Percentiles rank a stretch among this genome's conserved stretches.
Conservation (phyloP, 2,888 invertebrate species). For the Melinopterus prodromus region DNA sequence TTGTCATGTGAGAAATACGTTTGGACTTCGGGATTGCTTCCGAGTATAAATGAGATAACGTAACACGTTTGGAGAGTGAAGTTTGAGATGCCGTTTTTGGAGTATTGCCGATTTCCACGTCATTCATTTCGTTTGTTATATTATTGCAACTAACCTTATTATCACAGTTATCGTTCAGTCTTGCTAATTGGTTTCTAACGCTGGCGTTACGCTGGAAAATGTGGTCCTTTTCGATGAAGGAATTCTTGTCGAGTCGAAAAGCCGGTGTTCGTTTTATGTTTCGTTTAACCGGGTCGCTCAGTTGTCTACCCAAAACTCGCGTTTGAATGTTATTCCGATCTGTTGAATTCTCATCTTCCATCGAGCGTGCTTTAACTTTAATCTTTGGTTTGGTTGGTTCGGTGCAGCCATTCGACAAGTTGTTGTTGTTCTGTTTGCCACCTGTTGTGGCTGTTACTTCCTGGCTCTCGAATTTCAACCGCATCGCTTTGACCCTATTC, state of each 20-base stretch:
- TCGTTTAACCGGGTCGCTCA: slow-evolving; percentile 59
- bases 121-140: background rate
- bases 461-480: slow-evolving; percentile 68
- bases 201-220: slow-evolving; percentile 34
- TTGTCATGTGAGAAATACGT: slow-evolving; percentile 15
- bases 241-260: slow-evolving; percentile 62
- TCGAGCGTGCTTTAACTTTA: slow-evolving; percentile 12
- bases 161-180: slow-evolving; percentile 50
- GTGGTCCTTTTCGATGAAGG: slow-evolving; percentile 34
- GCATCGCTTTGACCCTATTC: slow-evolving; percentile 70
- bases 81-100: background rate
- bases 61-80: background rate
- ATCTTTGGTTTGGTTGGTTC: slow-evolving; percentile 30
- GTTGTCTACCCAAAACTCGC: slow-evolving; percentile 51
- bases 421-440: slow-evolving; percentile 9
- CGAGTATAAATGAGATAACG: slow-evolving; percentile 45
- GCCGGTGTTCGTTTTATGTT: slow-evolving; percentile 67
- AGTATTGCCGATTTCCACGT: background rate
- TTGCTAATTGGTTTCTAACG: slow-evolving; percentile 33
- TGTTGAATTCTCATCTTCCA: slow-evolving; percentile 23
- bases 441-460: slow-evolving; percentile 31
- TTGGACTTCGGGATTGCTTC: slow-evolving; percentile 56
- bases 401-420: background rate
- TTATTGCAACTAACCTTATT: slow-evolving; percentile 26
- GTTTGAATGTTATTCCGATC: slow-evolving; percentile 32